Conservation (phyloP, 1,140 invertebrate species). For the Penaeus japonicus region DNA sequence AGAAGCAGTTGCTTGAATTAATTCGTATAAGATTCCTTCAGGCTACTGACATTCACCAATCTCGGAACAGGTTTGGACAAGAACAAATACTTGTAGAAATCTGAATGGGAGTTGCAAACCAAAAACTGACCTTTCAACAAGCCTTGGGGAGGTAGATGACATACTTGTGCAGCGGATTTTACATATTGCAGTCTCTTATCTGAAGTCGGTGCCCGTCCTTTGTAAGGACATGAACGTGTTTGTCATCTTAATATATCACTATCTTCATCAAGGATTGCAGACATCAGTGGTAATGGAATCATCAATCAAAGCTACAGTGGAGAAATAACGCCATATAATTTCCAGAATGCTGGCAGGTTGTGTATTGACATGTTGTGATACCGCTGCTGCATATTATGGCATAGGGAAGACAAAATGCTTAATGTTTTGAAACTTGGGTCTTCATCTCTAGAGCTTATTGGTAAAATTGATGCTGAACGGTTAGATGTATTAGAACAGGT, state of each 20-base stretch:
- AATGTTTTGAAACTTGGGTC: slow-evolving; percentile 7
- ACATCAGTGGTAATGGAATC: slow-evolving; percentile 7
- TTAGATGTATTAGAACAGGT: neutral
- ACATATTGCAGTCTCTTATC: neutral
- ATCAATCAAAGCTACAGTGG: neutral
- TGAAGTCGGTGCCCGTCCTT: neutral
- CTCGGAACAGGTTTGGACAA: neutral
- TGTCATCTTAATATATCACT: slow-evolving; percentile 23
- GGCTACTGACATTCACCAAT: neutral
- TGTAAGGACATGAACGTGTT: neutral
- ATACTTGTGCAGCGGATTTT: neutral
- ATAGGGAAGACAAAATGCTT: slow-evolving; percentile 2
- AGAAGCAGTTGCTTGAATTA: slow-evolving; percentile 27
- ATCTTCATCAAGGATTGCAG: slow-evolving; percentile 8
- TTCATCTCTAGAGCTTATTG: slow-evolving; percentile 11
- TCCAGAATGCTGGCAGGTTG: slow-evolving; percentile 15
- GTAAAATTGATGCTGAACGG: slow-evolving; percentile 25
- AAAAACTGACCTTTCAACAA: neutral
- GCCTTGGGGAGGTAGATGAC: neutral
- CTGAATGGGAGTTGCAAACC: neutral
- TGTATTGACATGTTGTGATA: slow-evolving; percentile 11
- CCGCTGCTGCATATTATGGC: neutral
- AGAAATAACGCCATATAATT: slow-evolving; percentile 20
- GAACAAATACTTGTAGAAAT: slow-evolving; percentile 8
- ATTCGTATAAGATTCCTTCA: slow-evolving; percentile 14